Conservation (phyloP, 2,888 invertebrate species). For the Julus scanicus region DNA sequence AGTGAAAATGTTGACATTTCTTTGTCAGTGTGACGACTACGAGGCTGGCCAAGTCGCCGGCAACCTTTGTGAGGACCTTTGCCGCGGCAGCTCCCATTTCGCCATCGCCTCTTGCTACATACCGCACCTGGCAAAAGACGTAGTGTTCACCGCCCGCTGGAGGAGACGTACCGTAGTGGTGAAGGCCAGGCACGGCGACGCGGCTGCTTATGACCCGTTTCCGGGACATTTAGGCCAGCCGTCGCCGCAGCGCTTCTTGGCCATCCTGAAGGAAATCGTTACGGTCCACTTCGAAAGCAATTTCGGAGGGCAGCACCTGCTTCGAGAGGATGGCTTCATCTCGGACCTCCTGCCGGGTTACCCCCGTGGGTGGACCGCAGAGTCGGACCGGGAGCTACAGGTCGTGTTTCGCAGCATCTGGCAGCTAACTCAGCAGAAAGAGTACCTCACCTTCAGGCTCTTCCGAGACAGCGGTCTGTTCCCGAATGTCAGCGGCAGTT, state of each 20-base stretch:
- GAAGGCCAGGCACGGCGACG: conserved; percentile 66
- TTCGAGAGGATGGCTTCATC: not conserved
- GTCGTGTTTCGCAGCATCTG: conserved; percentile 73
- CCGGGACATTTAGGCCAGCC: conserved; percentile 57
- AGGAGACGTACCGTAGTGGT: conserved; percentile 72
- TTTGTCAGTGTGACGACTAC: conserved; percentile 71
- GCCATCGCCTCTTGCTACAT: conserved; percentile 70
- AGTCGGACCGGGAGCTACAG: not conserved
- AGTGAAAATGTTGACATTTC: not conserved
- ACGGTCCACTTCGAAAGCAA: conserved; percentile 57
- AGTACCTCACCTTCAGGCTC: conserved; percentile 73
- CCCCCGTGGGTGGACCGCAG: not conserved
- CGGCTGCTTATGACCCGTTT: conserved; percentile 50
- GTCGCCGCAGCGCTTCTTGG: conserved; percentile 57
- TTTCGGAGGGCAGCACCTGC: conserved; percentile 40
- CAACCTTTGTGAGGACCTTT: conserved; percentile 74
- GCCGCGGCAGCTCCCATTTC: conserved; percentile 67
- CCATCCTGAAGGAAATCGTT: conserved; percentile 58
- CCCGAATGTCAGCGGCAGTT: conserved; percentile 75
- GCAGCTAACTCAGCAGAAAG: conserved; percentile 75
- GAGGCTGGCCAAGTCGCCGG: conserved; percentile 71
- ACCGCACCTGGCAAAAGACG: conserved; percentile 73
- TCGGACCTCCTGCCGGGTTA: not conserved
- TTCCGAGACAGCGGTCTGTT: conserved; percentile 74
- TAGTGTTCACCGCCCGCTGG: conserved; percentile 73